Conservation (phyloP, 2,113 vertebrate genomes). For the Amphiprion percula region DNA sequence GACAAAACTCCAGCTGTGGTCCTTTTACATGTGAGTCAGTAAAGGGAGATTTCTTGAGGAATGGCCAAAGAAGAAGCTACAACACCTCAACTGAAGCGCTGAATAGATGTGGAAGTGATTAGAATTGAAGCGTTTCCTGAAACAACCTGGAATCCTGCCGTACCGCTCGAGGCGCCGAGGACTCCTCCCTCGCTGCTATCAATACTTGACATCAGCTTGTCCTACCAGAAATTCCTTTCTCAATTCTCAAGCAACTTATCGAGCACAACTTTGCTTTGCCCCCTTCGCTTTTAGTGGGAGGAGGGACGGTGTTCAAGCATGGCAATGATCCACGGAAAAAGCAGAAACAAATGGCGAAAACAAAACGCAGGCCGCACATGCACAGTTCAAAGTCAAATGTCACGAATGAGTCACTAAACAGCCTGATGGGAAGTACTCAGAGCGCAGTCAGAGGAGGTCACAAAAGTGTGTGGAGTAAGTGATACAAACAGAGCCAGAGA, state of each 20-base stretch:
- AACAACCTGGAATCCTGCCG: conserved; percentile 29
- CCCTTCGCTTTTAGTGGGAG: conserved; percentile 14
- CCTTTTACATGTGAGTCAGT: conserved; percentile 30
- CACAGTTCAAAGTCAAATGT: conserved; percentile 66
- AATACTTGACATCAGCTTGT: conserved; percentile 48
- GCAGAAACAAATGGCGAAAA: conserved; percentile 43
- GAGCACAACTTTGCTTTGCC: background rate
- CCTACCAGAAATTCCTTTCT: conserved; percentile 39
- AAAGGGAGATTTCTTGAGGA: conserved; percentile 1
- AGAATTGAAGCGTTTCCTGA: conserved; percentile 39
- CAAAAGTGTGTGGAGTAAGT: conserved; percentile 24
- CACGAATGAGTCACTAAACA: conserved; percentile 71
- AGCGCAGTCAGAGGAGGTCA: conserved; percentile 45
- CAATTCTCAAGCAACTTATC: conserved; percentile 7
- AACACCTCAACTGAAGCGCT: conserved; percentile 11
- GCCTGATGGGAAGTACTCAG: conserved; percentile 57
- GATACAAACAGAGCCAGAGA: conserved; percentile 43
- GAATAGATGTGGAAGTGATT: conserved; percentile 11
- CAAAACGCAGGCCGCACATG: conserved; percentile 8
- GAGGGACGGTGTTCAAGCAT: background rate
- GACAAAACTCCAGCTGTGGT: conserved; percentile 27
- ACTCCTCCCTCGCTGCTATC: conserved; percentile 58
- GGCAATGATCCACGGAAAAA: conserved; percentile 61
- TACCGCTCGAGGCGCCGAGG: conserved; percentile 14
- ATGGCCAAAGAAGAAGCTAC: background rate